Evolutionary conservation across 2,797 vertebrate genomes (phyloP).

Genomic region (Amphiprion clarkii): DNA sequence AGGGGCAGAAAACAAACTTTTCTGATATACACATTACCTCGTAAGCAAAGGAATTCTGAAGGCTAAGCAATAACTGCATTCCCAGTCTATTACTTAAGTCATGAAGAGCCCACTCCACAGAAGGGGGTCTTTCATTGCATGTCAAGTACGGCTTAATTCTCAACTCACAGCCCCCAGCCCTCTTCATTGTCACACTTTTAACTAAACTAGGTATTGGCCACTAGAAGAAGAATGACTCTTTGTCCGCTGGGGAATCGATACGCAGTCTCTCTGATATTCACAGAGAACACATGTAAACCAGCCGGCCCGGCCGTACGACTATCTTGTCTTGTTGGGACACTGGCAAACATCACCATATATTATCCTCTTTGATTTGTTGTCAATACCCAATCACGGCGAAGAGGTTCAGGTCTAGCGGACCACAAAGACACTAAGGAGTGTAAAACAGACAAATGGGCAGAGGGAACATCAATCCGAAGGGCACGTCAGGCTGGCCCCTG

Average conservation of each 20-base stretch:
- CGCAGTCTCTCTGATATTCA: conserved; percentile 80
- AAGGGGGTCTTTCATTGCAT: conserved; percentile 78
- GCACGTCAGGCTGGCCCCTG: conserved; percentile 78
- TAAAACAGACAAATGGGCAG: conserved; percentile 86
- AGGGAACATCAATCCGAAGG: conserved; percentile 86
- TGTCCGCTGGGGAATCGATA: conserved; percentile 84
- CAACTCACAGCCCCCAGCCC: conserved; percentile 66
- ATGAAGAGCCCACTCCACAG: conserved; percentile 70
- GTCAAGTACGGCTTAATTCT: conserved; percentile 90
- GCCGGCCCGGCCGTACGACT: conserved; percentile 72
- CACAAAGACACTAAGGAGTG: conserved; percentile 86
- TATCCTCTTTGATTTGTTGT: conserved; percentile 89
- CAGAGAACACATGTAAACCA: conserved; percentile 86
- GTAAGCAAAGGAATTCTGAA: conserved; percentile 92
- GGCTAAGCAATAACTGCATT: conserved; percentile 94
- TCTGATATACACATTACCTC: conserved; percentile 96
- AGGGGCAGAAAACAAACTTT: conserved; percentile 93
- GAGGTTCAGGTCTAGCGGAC: conserved; percentile 80
- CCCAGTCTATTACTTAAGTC: conserved; percentile 94
- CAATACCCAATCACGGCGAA: conserved; percentile 87
- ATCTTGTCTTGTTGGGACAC: conserved; percentile 83
- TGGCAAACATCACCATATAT: conserved; percentile 84
- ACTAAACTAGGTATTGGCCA: conserved; percentile 82
- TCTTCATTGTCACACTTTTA: conserved; percentile 81
- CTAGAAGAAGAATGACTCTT: conserved; percentile 79